These are phyloP conservation scores for Calliphora vomitoria DNA, from an alignment of 2,888 invertebrate genomes.

Conservation along the genomic window DNA sequence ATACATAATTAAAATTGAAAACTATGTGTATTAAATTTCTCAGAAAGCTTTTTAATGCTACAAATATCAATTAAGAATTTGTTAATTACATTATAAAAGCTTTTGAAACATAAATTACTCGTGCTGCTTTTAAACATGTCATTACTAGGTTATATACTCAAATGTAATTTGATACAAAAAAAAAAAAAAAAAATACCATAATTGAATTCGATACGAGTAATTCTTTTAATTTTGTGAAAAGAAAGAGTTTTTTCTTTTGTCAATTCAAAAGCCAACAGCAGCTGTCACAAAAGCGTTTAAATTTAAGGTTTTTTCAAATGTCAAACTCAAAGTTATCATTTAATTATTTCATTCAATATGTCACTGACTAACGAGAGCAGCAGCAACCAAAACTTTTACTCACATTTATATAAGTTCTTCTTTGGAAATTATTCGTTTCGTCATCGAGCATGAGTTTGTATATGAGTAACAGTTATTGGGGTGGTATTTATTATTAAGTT, in stretches of 20 bases:
- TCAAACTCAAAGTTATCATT: slow-evolving; percentile 43
- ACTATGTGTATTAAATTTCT: neutral
- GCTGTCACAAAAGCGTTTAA: slow-evolving; percentile 17
- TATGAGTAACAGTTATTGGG: neutral
- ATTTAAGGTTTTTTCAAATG: slow-evolving; percentile 15
- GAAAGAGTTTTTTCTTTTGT: neutral
- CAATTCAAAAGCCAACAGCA: neutral
- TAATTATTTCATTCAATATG: slow-evolving; percentile 43
- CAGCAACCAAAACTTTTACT: neutral
- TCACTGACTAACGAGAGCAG: slow-evolving; percentile 26
- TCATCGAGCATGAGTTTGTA: neutral
- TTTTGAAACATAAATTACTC: neutral
- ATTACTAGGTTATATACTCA: neutral
- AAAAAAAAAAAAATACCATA: neutral
- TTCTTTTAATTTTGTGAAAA: neutral
- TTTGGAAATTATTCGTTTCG: slow-evolving; percentile 2
- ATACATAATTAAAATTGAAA: neutral
- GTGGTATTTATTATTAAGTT: neutral
- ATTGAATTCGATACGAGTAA: slow-evolving; percentile 2
- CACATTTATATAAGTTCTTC: neutral
- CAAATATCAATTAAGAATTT: neutral
- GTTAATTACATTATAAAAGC: neutral
- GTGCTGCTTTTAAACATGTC: neutral
- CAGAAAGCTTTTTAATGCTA: neutral
- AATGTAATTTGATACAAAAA: neutral